These are phyloP conservation scores for Acronicta alni DNA, from an alignment of 2,888 invertebrate species.

Conservation along the genomic window DNA sequence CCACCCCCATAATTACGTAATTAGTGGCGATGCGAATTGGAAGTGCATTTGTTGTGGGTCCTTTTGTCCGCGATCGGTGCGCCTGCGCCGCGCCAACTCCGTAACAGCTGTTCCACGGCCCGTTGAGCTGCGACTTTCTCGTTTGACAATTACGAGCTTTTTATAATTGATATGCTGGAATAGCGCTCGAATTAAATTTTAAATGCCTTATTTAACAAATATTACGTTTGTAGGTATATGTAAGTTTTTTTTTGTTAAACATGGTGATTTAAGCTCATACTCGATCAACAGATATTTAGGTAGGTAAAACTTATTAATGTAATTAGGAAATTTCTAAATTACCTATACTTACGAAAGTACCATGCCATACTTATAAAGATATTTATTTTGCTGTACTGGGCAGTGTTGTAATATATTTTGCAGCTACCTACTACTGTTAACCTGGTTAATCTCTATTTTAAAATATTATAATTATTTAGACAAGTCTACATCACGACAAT, in stretches of 20 bases:
- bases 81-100: conserved; percentile 69
- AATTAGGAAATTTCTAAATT: no score
- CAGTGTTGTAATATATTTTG: no score
- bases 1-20: conserved; percentile 87
- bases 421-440: no score
- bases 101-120: conserved; percentile 81
- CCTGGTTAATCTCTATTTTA: no score
- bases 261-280: background rate
- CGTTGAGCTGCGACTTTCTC: conserved; percentile 72
- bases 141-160: conserved; percentile 61
- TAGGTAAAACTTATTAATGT: no score
- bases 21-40: conserved; percentile 86
- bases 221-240: conserved; percentile 20
- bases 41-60: conserved; percentile 82
- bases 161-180: conserved; percentile 49
- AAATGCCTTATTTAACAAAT: conserved; percentile 25
- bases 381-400: no score
- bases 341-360: no score
- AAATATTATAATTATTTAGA: no score
- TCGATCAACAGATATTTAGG: no score
- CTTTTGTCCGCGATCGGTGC: conserved; percentile 82
- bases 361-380: no score
- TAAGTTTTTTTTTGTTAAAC: background rate
- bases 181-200: conserved; percentile 21
- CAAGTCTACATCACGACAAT: no score